These are phyloP conservation scores for Xiphias gladius DNA, from an alignment of 2,113 vertebrate genomes.

Conservation along the genomic window DNA sequence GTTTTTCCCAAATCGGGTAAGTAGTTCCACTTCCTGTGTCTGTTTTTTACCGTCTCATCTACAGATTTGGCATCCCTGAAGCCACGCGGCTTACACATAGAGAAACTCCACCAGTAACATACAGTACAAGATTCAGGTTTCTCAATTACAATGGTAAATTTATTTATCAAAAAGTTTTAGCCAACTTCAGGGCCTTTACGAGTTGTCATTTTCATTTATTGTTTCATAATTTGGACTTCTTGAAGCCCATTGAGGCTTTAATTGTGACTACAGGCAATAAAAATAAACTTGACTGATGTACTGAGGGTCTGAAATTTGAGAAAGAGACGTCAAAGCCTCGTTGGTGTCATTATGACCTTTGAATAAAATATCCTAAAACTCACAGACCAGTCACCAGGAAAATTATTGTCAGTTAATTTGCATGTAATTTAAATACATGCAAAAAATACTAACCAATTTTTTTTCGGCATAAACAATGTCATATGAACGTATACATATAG, in stretches of 20 bases:
- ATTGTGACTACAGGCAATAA: not conserved
- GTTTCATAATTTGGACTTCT: not conserved
- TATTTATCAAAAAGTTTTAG: not conserved
- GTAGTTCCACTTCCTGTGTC: not conserved
- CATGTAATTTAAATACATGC: not conserved
- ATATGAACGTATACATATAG: too few species aligned
- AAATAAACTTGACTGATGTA: conserved; percentile 1
- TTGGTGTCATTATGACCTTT: conserved; percentile 3
- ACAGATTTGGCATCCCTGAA: not conserved
- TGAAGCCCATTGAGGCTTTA: not conserved
- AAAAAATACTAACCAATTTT: too few species aligned
- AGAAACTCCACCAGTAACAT: not conserved
- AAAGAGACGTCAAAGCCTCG: not conserved
- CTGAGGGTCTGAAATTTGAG: not conserved
- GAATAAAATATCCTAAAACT: not conserved
- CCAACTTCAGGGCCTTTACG: not conserved
- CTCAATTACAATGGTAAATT: not conserved
- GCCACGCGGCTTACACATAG: not conserved
- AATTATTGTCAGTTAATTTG: not conserved
- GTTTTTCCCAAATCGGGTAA: not conserved
- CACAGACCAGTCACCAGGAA: not conserved
- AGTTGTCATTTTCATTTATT: conserved; percentile 4
- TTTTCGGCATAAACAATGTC: too few species aligned
- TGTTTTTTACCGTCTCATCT: not conserved
- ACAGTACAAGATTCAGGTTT: not conserved